Evolutionary conservation across 2,113 vertebrate genomes (phyloP), one percentile per base, ranked within the genome.

Genomic region (Aythya baeri): DNA sequence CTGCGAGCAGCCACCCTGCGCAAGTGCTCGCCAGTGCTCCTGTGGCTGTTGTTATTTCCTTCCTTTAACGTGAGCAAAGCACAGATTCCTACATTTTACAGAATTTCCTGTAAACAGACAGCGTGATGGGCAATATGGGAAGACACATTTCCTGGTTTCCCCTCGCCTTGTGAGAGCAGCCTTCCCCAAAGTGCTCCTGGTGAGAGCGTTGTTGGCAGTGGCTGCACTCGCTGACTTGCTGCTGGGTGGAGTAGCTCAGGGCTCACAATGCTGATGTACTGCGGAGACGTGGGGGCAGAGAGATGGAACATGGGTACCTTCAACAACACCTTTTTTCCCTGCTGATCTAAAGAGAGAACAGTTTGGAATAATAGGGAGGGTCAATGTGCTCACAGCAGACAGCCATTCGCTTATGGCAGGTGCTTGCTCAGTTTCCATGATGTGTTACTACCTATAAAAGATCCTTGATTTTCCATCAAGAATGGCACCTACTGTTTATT

Each of bases 11-110:
- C 7, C 59, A n/a, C 25, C 21, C n/a, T 27, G 21, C 27, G 3
- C 13, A 3, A 0, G 0, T 4, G 15, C 31, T 59, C 12, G 9
- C 17, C 36, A 2, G 3, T 55, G 7, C 73, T 22, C 63, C 66
- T 25, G 20, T 32, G 52, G 73, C 49, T 26, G 1, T 26, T 66
- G 61, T 14, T 6, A 9, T 59, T 73, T 21, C 29, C 80, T 81
- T 76, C 80, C 65, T 31, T 34, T 41, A 20, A 7, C 7, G 55
- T 26, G 20, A 66, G 76, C 75, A 55, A 23, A 61, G 72, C 32
- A 14, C 25, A 21, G 34, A 4, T 13, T 16, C 31, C 34, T 31
- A 23, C 32, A 2, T 22, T 68, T 38, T 9, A 6, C 38, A 17
- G 3, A 32, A 9, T n/a, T 36, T 18, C 66, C 50, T 34, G 18